A percentile compares a stretch with the other conserved stretches of the same genome.
Conservation (phyloP, 2,888 invertebrate species). For the Tinea trinotella region DNA sequence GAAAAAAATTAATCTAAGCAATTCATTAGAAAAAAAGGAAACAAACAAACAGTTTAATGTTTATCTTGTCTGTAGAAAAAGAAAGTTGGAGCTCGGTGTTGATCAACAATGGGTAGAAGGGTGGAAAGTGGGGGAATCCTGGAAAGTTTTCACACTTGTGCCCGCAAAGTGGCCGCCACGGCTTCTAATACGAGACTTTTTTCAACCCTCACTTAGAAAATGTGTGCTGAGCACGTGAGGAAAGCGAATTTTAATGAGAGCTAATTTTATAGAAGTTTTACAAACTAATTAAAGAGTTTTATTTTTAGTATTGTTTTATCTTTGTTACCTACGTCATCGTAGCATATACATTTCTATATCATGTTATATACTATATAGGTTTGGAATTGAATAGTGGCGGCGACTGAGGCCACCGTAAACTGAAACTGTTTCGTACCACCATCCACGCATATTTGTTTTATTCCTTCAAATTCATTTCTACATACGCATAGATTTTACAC, state of each 20-base stretch:
- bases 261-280: background rate
- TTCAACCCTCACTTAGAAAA: constrained; percentile 35
- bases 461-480: no score
- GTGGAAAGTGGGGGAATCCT: constrained; percentile 17
- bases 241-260: background rate
- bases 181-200: constrained; percentile 30
- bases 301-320: no score
- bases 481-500: no score
- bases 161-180: constrained; percentile 34
- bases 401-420: no score
- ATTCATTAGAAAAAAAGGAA: background rate
- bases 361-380: no score
- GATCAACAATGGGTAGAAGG: background rate
- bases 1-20: no score
- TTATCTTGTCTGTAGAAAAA: background rate
- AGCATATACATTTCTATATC: no score
- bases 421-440: no score
- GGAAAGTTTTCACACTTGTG: constrained; percentile 34
- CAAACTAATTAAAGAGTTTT: background rate
- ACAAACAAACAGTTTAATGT: background rate
- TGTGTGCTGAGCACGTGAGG: background rate
- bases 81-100: background rate
- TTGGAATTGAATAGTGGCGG: no score
- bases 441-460: no score
- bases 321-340: no score